phyloP scores from a whole-genome alignment of 2,113 vertebrate species.

The Campylorhamphus procurvoides region DNA sequence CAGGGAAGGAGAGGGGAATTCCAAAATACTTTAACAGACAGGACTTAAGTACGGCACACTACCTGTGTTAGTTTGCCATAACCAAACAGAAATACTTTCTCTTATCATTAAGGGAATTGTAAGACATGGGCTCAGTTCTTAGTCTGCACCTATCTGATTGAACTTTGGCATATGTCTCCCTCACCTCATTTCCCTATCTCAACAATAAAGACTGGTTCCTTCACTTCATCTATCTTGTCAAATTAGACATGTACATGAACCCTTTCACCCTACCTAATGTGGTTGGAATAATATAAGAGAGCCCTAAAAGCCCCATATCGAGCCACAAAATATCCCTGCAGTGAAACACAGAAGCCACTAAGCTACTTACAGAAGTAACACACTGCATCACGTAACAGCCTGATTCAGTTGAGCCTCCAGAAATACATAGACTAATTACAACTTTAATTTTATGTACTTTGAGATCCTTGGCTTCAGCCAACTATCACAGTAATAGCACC shows the following conservation, averaged over 20 bases:
- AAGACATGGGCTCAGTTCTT: not conserved
- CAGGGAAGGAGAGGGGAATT: not conserved
- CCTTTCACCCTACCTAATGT: slow-evolving; percentile 28
- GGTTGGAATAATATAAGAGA: slow-evolving; percentile 5
- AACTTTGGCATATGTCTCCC: slow-evolving; percentile 27
- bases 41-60: not conserved
- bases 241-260: slow-evolving; percentile 46
- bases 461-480: not conserved
- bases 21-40: not conserved
- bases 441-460: not conserved
- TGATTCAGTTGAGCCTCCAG: not conserved
- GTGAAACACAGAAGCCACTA: not conserved
- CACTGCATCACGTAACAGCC: not conserved
- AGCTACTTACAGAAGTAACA: not conserved
- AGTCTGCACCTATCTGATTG: not conserved
- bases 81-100: not conserved
- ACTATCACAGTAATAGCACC: not conserved
- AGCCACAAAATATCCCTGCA: not conserved
- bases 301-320: not conserved
- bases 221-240: slow-evolving; percentile 64
- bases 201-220: slow-evolving; percentile 45
- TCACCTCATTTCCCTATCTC: slow-evolving; percentile 49
- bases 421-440: not conserved
- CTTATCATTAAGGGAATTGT: slow-evolving; percentile 30
- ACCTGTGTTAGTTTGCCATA: not conserved